phyloP scores from a whole-genome alignment of 2,888 invertebrate genomes.

The Amiota minor region DNA sequence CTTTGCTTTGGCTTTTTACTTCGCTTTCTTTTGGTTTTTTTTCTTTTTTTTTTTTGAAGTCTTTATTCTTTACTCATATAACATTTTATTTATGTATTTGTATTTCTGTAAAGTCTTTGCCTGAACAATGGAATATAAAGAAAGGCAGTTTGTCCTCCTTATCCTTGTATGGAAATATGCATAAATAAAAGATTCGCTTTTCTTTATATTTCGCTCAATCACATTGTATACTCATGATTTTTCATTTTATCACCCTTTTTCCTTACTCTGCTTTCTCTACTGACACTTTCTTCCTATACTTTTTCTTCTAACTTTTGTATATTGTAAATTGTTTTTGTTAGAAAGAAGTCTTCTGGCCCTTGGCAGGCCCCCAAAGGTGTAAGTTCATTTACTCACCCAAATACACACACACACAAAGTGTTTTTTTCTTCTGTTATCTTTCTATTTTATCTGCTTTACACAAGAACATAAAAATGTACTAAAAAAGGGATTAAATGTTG shows the following conservation, averaged over 20 bases:
- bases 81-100: conserved; percentile 35
- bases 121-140: not conserved
- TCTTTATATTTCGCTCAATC: conserved; percentile 34
- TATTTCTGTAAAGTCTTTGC: conserved; percentile 26
- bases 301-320: conserved; percentile 8
- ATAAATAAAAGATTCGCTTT: conserved; percentile 63
- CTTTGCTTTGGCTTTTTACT: not conserved
- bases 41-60: conserved; percentile 19
- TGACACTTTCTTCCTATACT: no score
- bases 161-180: conserved; percentile 29
- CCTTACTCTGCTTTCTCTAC: not conserved
- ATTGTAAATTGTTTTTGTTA: conserved; percentile 65
- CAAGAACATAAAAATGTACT: conserved; percentile 7
- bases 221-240: conserved; percentile 14
- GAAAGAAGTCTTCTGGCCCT: conserved; percentile 29
- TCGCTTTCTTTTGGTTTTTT: not conserved
- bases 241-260: not conserved
- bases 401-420: conserved; percentile 48
- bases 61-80: not conserved
- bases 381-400: not conserved
- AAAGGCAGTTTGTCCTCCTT: not conserved
- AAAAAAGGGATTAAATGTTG: conserved; percentile 26
- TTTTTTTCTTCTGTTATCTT: conserved; percentile 41
- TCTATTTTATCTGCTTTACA: conserved; percentile 29
- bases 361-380: not conserved